Evolutionary conservation across 2,888 invertebrate species (phyloP), one percentile per base, ranked within the genome.

Genomic region (Merodon equestris): DNA sequence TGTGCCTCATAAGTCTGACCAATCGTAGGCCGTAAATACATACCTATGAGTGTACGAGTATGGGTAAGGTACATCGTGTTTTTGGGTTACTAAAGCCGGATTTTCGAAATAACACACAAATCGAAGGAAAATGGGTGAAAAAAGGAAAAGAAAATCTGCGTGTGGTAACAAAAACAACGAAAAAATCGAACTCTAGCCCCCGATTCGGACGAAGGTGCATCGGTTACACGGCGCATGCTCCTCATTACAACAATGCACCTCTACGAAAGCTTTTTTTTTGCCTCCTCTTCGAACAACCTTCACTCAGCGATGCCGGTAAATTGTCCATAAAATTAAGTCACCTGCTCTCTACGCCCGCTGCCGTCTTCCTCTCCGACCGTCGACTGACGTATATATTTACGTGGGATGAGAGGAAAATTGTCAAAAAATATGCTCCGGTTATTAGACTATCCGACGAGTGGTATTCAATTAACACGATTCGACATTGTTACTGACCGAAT

Each of bases 41-140:
- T 34, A 14, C 15, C 44, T 15, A 12, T 9, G 14, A 0, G 15
- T 10, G 51, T 9, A 1, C 15, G 7, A 4, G 27, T 27, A 7
- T 27, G 7, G 27, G 27, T 27, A 27, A 27, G 27, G 3, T 27
- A 19, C 15, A 38, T 15, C 4, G 47, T 56, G 14, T 60, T 76
- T 72, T 50, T 77, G 66, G 76, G 60, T 67, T 76, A 47, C 17
- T n/a, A 76, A 66, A 71, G 76, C 76, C 76, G 76, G 76, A 76
- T 67, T 77, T 77, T 71, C 71, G 71, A 67, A 60, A 47, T 50
- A 48, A n/a, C 19, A 40, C 15, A 38, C 27, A 40, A 5, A 34
- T 48, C 7, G 40, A 18, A 48, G 19, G 42, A 34, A 51, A 50
- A 44, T 27, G 27, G 27, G 27, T 27, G 27, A 27, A 7, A 27